These are phyloP conservation scores for Aplodontia rufa DNA, from an alignment of 2,113 vertebrate species.

Conservation along the genomic window DNA sequence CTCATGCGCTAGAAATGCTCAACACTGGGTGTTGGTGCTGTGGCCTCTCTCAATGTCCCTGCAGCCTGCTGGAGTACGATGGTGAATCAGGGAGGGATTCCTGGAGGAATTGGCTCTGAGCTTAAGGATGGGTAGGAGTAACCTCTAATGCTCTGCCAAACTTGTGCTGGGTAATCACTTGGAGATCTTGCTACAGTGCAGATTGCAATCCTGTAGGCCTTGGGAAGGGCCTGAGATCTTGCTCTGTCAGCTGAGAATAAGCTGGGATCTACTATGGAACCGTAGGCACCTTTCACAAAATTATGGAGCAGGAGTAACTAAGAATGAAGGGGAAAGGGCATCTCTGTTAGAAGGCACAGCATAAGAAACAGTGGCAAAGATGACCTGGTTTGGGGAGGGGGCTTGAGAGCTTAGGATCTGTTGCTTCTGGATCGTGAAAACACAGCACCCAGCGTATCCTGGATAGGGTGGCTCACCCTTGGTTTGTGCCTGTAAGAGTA, in stretches of 20 bases:
- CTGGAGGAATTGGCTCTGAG: not conserved
- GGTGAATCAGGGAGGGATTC: not conserved
- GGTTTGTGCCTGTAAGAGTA: not conserved
- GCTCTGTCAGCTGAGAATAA: not conserved
- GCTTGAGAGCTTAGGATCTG: not conserved
- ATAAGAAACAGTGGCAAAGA: too few relatives aligned
- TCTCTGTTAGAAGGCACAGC: not conserved
- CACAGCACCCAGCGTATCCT: too few relatives aligned
- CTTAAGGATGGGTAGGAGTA: not conserved
- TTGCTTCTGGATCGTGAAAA: not conserved
- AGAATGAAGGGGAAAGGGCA: not conserved
- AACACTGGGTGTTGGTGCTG: not conserved
- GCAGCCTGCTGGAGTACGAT: not conserved
- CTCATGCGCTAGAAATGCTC: not conserved
- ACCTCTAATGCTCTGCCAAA: not conserved
- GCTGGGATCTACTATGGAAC: not conserved
- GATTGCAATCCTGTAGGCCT: not conserved
- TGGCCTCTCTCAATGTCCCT: not conserved
- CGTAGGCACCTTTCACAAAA: not conserved
- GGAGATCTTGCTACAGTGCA: not conserved
- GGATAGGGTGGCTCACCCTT: not conserved
- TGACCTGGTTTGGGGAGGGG: not conserved
- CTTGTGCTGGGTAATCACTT: not conserved
- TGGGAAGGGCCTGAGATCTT: not conserved
- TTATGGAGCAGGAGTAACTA: not conserved